Evolutionary conservation across 2,888 invertebrate species (phyloP), one percentile per base, ranked within the genome.

Genomic region (Subacronicta megacephala): DNA sequence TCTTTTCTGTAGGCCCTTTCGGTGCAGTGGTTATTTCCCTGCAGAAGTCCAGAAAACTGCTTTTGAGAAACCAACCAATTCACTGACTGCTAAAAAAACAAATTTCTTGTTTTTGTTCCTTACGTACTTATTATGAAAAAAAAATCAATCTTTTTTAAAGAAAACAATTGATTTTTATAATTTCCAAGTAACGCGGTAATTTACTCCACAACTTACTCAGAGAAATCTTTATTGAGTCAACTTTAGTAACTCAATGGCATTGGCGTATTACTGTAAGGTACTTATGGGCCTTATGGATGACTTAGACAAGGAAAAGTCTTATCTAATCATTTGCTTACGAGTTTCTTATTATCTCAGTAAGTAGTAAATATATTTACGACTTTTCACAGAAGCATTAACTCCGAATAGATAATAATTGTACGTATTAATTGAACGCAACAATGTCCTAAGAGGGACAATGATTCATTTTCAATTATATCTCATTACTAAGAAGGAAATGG

Each of bases 311-410:
- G 41, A 44, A 57, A 58, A 66, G 38, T 63, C 47, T 26, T 31
- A 26, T 57, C 45, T 57, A 42, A 63, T 63, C 51, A 42, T 69
- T 44, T 12, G 35, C 29, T 43, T 18, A 50, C 16, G 33, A 23
- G 37, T 50, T 20, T 50, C 40, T 53, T 53, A 29, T 46, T 68
- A 55, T 64, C 49, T 45, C 9, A 10, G 13, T 37, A 37, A 31
- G 31, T 3, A 31, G n/a, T 31, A n/a, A 31, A 12, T n/a, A 31
- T 17, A 18, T 57, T 49, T 57, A 53, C 42, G 49, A 45, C 18
- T 53, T 49, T 69, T 49, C 36, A 13, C 31, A 42, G 58, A 57
- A 63, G 13, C 26, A 36, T 51, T 35, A 31, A n/a, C 31, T n/a
- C 4, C 7, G 23, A n/a, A 31, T 1, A 31, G 31, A 31, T 31